These are phyloP conservation scores for Helicoverpa zea DNA, from an alignment of 1,140 invertebrate genomes.

Conservation along the genomic window DNA sequence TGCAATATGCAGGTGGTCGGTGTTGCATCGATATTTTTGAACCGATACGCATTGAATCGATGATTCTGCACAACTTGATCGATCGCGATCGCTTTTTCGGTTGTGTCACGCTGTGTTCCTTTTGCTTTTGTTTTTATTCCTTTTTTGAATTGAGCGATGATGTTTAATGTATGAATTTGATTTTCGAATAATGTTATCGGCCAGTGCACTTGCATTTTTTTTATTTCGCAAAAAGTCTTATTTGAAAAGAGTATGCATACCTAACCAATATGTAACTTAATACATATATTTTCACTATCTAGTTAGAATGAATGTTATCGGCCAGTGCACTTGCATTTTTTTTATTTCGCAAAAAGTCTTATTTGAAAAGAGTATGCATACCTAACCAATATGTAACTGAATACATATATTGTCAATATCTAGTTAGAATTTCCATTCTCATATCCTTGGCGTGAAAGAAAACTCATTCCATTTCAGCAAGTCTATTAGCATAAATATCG, in stretches of 20 bases:
- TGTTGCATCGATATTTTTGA: slow-evolving; percentile 57
- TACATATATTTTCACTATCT: too few relatives aligned
- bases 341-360: not conserved
- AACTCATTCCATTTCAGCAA: not conserved
- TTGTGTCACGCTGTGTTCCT: slow-evolving; percentile 36
- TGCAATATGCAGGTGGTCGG: slow-evolving; percentile 76
- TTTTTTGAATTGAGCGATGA: slow-evolving; percentile 23
- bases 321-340: not conserved
- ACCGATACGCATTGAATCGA: slow-evolving; percentile 72
- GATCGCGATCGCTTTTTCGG: slow-evolving; percentile 41
- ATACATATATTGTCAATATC: too few relatives aligned
- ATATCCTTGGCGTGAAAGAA: not conserved
- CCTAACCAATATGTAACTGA: too few relatives aligned
- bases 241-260: not conserved
- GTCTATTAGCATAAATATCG: not conserved
- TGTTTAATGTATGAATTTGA: slow-evolving; percentile 1
- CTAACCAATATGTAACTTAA: too few relatives aligned
- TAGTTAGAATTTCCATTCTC: not conserved
- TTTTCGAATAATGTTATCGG: slow-evolving; percentile 12
- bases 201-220: not conserved
- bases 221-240: not conserved
- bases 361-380: not conserved
- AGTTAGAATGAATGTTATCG: too few relatives aligned
- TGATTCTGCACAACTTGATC: slow-evolving; percentile 46
- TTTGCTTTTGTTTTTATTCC: slow-evolving; percentile 8